These are phyloP conservation scores for Acronicta aceris DNA, from an alignment of 2,888 invertebrate genomes.

Conservation along the genomic window DNA sequence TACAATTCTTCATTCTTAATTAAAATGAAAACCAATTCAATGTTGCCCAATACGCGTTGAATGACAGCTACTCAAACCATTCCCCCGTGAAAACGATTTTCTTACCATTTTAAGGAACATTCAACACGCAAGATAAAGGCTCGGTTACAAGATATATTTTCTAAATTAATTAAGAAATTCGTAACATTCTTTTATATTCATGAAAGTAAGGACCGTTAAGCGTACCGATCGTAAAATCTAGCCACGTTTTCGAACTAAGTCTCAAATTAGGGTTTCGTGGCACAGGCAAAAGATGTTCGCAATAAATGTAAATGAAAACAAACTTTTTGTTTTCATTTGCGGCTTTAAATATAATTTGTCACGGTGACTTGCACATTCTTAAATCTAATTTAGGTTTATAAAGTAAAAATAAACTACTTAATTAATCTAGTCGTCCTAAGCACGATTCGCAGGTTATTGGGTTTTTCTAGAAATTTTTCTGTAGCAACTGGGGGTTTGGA, in stretches of 20 bases:
- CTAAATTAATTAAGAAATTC: slow-evolving; percentile 45
- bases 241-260: slow-evolving; percentile 52
- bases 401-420: too few species aligned
- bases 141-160: slow-evolving; percentile 31
- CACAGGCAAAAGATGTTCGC: slow-evolving; percentile 37
- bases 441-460: too few species aligned
- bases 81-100: slow-evolving; percentile 56
- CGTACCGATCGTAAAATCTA: slow-evolving; percentile 48
- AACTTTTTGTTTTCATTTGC: slow-evolving; percentile 40
- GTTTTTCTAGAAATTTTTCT: too few species aligned
- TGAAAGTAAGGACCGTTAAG: slow-evolving; percentile 25
- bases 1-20: slow-evolving; percentile 75
- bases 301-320: slow-evolving; percentile 43
- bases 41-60: slow-evolving; percentile 62
- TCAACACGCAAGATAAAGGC: slow-evolving; percentile 50
- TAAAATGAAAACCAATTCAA: slow-evolving; percentile 69
- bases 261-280: slow-evolving; percentile 54
- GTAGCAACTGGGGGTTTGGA: too few species aligned
- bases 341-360: slow-evolving; percentile 19
- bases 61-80: slow-evolving; percentile 60
- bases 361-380: background rate
- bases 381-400: background rate
- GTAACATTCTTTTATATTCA: slow-evolving; percentile 37
- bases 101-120: slow-evolving; percentile 52
- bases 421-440: too few species aligned